These are phyloP conservation scores for Apomyelois bistriatella DNA, from an alignment of 2,888 invertebrate species.

Conservation along the genomic window DNA sequence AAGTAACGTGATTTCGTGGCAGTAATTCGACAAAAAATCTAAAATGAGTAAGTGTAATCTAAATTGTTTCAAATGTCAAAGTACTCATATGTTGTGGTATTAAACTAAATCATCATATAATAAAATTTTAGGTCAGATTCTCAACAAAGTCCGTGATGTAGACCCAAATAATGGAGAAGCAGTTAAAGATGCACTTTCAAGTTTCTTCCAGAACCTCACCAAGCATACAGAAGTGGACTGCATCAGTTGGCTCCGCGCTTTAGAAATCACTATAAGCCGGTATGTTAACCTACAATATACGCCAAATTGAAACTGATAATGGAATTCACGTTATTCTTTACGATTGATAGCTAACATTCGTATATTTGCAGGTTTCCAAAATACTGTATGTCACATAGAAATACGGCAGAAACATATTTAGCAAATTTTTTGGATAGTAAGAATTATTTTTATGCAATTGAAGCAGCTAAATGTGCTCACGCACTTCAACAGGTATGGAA, in stretches of 20 bases:
- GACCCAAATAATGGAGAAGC: constrained; percentile 62
- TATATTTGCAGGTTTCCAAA: constrained; percentile 56
- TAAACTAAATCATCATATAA: neutral
- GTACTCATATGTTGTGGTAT: no score
- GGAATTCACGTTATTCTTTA: no score
- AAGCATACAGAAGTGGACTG: constrained; percentile 44
- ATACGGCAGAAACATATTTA: constrained; percentile 49
- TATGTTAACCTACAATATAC: constrained; percentile 45
- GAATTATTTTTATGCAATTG: constrained; percentile 54
- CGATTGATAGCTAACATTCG: neutral
- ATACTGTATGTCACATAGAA: constrained; percentile 58
- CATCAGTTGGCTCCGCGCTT: constrained; percentile 46
- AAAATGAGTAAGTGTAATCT: no score
- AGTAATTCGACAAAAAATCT: no score
- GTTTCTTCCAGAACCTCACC: constrained; percentile 51
- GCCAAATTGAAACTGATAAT: neutral
- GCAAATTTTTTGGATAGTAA: constrained; percentile 43
- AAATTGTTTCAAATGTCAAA: no score
- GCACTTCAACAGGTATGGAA: constrained; percentile 58
- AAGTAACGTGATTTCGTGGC: no score
- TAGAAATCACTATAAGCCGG: constrained; percentile 60
- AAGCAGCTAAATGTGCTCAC: constrained; percentile 67
- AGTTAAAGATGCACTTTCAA: constrained; percentile 52
- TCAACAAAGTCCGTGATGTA: constrained; percentile 54
- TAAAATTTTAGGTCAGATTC: constrained; percentile 52